phyloP scores from a whole-genome alignment of 2,113 vertebrate genomes.

The Numida meleagris region DNA sequence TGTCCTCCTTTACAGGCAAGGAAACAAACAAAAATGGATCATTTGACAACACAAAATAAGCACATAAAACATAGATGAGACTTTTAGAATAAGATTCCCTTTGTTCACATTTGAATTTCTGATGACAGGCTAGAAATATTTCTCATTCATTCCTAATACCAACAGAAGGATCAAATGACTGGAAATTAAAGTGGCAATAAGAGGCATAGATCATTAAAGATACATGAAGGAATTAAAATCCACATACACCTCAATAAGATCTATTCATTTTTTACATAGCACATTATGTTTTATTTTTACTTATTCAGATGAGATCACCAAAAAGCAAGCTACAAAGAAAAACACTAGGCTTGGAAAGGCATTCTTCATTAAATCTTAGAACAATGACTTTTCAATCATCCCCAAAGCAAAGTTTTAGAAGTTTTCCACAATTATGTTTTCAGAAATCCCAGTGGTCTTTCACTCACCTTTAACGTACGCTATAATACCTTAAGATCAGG shows the following conservation, averaged over 20 bases:
- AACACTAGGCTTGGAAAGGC: neutral
- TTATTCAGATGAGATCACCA: neutral
- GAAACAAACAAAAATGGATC: conserved; percentile 67
- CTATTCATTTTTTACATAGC: conserved; percentile 23
- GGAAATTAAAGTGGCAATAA: conserved; percentile 76
- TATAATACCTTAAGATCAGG: neutral
- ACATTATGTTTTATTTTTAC: neutral
- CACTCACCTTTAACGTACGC: neutral
- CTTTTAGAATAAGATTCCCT: conserved; percentile 52
- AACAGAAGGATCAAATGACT: conserved; percentile 73
- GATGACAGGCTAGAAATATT: conserved; percentile 58
- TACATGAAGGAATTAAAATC: conserved; percentile 71
- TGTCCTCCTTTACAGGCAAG: conserved; percentile 43
- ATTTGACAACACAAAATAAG: conserved; percentile 51
- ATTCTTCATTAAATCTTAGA: neutral
- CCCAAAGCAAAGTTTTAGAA: neutral
- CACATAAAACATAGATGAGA: conserved; percentile 48
- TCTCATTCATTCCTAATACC: conserved; percentile 61
- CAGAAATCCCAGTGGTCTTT: neutral
- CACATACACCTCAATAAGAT: conserved; percentile 46
- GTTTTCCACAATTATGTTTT: neutral
- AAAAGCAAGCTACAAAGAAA: neutral
- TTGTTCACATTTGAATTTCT: conserved; percentile 66
- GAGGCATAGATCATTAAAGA: conserved; percentile 75
- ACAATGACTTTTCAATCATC: neutral